These are phyloP conservation scores for Alectoris magna DNA, from an alignment of 2,797 vertebrate genomes.

Conservation along the genomic window DNA sequence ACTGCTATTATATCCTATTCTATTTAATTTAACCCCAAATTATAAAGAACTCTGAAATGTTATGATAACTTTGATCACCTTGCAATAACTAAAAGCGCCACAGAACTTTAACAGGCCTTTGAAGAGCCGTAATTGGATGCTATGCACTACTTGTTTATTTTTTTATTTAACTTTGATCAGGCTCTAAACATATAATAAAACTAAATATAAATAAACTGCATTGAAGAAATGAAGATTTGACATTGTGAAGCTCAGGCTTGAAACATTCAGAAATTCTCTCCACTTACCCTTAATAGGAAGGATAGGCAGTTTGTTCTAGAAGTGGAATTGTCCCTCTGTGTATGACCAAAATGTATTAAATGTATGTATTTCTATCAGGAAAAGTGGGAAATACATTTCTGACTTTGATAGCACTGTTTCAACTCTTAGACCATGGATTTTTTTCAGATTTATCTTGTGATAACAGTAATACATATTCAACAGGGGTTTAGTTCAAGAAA, in stretches of 20 bases:
- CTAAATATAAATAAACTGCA: conserved; percentile 8
- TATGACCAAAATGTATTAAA: background rate
- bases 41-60: conserved; percentile 26
- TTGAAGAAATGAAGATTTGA: background rate
- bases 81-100: background rate
- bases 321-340: background rate
- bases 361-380: background rate
- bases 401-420: background rate
- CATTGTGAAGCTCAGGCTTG: background rate
- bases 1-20: background rate
- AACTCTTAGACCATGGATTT: background rate
- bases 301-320: background rate
- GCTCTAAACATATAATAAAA: background rate
- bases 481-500: fast-evolving
- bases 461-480: background rate
- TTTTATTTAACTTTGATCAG: conserved; percentile 40
- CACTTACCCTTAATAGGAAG: background rate
- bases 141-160: background rate
- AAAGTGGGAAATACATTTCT: background rate
- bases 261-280: background rate
- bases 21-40: background rate
- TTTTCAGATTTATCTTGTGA: too few relatives aligned
- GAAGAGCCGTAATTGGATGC: conserved; percentile 30
- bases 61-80: conserved; percentile 23
- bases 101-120: background rate